Conservation (phyloP, 2,113 vertebrate species). For the Prunella himalayana region DNA sequence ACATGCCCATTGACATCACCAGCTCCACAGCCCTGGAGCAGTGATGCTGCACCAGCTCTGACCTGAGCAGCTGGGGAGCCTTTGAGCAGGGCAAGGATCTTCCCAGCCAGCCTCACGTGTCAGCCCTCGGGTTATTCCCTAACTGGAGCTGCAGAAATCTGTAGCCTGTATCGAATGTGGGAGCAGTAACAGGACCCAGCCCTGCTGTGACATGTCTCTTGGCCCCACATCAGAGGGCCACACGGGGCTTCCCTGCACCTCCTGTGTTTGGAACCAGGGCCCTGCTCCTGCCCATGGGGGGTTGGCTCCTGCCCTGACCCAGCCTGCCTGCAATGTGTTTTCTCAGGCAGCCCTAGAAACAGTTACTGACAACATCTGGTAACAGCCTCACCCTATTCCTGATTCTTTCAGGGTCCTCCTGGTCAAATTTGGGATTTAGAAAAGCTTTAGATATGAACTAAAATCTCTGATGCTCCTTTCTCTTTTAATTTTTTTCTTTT, state of each 20-base stretch:
- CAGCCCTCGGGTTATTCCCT: neutral
- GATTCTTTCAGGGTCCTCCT: neutral
- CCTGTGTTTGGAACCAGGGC: neutral
- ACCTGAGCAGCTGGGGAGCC: neutral
- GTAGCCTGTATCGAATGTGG: neutral
- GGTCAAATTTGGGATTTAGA: neutral
- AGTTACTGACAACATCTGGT: neutral
- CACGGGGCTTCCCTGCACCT: neutral
- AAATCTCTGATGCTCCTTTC: neutral
- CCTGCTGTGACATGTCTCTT: neutral
- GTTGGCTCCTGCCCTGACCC: neutral
- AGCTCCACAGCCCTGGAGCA: neutral
- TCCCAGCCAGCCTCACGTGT: neutral
- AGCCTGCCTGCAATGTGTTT: rapidly evolving
- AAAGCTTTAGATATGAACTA: neutral
- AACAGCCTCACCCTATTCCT: neutral
- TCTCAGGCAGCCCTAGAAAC: neutral
- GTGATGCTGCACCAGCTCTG: rapidly evolving
- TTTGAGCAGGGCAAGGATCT: neutral
- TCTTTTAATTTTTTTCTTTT: neutral
- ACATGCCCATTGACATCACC: neutral
- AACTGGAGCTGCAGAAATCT: neutral
- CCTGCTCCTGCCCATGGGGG: neutral
- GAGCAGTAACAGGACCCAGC: neutral
- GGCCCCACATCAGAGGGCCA: neutral